Conservation (phyloP, 2,113 vertebrate species). For the Pseudopipra pipra region DNA sequence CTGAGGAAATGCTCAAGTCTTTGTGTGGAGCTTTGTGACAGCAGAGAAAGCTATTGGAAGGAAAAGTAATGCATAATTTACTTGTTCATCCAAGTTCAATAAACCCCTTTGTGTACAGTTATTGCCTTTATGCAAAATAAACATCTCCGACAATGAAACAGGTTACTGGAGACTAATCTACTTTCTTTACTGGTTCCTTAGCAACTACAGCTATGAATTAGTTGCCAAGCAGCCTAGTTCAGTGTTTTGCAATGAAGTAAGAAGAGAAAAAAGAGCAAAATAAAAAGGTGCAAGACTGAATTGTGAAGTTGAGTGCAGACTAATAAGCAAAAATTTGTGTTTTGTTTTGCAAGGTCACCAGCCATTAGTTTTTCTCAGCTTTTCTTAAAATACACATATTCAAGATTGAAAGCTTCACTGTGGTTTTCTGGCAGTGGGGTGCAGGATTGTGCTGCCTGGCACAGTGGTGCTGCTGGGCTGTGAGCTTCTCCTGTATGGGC, state of each 20-base stretch:
- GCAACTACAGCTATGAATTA: not conserved
- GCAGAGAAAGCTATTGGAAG: not conserved
- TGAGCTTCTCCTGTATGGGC: rapidly evolving
- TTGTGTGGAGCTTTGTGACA: not conserved
- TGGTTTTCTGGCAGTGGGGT: not conserved
- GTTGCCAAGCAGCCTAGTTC: not conserved
- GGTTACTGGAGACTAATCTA: slow-evolving; percentile 12
- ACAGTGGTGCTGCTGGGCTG: rapidly evolving
- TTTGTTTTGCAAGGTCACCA: not conserved
- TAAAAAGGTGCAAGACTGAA: not conserved
- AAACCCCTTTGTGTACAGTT: not conserved
- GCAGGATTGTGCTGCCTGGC: not conserved
- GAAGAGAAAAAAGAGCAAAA: not conserved
- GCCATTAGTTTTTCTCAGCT: not conserved
- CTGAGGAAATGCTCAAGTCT: not conserved
- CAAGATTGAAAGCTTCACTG: not conserved
- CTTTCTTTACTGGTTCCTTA: not conserved
- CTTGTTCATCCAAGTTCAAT: not conserved
- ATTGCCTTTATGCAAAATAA: slow-evolving; percentile 42
- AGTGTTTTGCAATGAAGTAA: slow-evolving; percentile 15
- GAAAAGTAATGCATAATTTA: slow-evolving; percentile 16
- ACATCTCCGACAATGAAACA: slow-evolving; percentile 30
- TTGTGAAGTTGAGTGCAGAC: not conserved
- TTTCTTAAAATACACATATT: not conserved
- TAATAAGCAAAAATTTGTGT: not conserved